Percentiles rank a stretch among this genome's conserved stretches.
These are phyloP conservation scores for Labia minor DNA, from an alignment of 2,888 invertebrate genomes.

Conservation along the genomic window DNA sequence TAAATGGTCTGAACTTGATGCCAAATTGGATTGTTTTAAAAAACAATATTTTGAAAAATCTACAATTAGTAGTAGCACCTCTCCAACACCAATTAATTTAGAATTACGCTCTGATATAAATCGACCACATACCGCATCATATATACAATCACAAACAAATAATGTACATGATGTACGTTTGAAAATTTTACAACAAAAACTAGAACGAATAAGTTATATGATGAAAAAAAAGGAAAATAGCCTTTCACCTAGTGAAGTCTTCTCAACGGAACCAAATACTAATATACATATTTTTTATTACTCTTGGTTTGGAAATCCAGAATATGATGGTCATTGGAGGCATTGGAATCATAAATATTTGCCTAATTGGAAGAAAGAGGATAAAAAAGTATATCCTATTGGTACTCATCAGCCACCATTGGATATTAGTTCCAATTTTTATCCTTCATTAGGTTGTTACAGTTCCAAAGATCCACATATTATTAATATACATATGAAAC, in stretches of 20 bases:
- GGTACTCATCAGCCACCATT: conserved; percentile 43
- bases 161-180: conserved; percentile 29
- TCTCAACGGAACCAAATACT: conserved; percentile 31
- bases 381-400: conserved; percentile 37
- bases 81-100: background rate
- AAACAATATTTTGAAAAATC: conserved; percentile 13
- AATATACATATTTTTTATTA: conserved; percentile 35
- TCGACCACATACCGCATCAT: conserved; percentile 15
- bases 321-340: conserved; percentile 32
- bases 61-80: background rate
- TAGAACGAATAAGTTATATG: conserved; percentile 31
- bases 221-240: conserved; percentile 31
- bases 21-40: conserved; percentile 20
- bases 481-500: conserved; percentile 47
- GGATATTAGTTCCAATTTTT: conserved; percentile 44
- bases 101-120: conserved; percentile 19
- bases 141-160: background rate
- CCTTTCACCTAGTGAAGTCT: conserved; percentile 29
- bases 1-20: conserved; percentile 23
- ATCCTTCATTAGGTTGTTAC: conserved; percentile 44
- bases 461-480: conserved; percentile 41
- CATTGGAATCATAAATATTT: conserved; percentile 35
- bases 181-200: conserved; percentile 30
- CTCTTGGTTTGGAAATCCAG: conserved; percentile 33
- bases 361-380: conserved; percentile 41